Conservation (phyloP, 2,113 vertebrate genomes). For the Anolis sagrei region DNA sequence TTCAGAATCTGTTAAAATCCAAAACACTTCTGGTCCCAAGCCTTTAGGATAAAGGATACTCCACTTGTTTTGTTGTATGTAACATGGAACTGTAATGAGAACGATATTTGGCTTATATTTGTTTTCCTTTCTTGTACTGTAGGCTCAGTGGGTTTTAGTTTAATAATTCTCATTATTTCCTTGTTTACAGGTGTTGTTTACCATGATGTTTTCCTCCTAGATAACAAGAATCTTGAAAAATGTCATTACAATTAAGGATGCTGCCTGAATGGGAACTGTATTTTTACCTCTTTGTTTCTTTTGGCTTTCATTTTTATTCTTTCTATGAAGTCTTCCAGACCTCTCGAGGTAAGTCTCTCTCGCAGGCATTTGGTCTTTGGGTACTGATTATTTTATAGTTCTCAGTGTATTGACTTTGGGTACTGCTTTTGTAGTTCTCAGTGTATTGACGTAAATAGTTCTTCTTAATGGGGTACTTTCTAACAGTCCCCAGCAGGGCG, state of each 20-base stretch:
- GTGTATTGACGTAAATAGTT: fast-evolving
- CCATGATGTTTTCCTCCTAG: not conserved
- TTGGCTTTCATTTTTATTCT: constrained; percentile 79
- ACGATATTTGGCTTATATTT: not conserved
- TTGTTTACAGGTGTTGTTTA: constrained; percentile 29
- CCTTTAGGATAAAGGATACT: too few species aligned
- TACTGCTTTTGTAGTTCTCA: not conserved
- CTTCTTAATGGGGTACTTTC: not conserved
- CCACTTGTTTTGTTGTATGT: not conserved
- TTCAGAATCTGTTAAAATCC: too few species aligned
- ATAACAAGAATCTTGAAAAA: not conserved
- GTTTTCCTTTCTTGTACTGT: not conserved
- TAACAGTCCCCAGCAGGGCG: not conserved
- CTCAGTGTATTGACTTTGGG: not conserved
- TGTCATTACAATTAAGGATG: constrained; percentile 34
- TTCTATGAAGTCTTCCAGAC: constrained; percentile 79
- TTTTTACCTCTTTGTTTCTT: constrained; percentile 67
- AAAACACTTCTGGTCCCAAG: too few species aligned
- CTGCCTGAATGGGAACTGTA: constrained; percentile 75
- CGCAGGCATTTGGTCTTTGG: not conserved
- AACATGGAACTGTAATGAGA: not conserved
- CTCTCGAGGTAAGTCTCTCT: constrained; percentile 73
- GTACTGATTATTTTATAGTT: not conserved
- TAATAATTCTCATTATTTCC: not conserved
- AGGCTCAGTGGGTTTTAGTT: not conserved